Evolutionary conservation across 2,113 vertebrate species (phyloP), one percentile per base, ranked within the genome.

Genomic region (Cephalopholis sonnerati): DNA sequence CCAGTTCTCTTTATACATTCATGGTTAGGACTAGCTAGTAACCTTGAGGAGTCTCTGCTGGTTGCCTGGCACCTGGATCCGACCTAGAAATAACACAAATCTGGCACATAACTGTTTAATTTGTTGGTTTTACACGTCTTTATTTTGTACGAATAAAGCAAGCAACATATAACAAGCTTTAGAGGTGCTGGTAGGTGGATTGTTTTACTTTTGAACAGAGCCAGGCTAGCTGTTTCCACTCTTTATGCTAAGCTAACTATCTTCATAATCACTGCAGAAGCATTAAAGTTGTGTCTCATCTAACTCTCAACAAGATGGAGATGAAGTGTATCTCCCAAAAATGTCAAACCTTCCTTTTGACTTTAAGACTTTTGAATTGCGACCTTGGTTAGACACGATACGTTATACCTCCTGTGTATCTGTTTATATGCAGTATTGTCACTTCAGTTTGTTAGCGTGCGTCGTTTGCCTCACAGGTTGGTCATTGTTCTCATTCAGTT

Each of bases 351-450:
- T 67, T 58, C 59, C 7, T 61, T 74, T 58, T 25, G 27, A 67
- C 29, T 66, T 27, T 2, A 22, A 58, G 27, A 27, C 5, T 58
- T 77, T 67, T n/a, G 61, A 36, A 24, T 51, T 1, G 2, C 46
- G 41, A 16, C 13, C 39, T 8, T 57, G 25, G 32, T 62, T 9
- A 2, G 25, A 77, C 53, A 29, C 20, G 1, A 2, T 25, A 22
- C 18, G 12, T 81, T 20, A 9, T 53, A 74, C 66, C 69, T 80
- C 65, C 55, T 22, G 25, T 74, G 51, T 77, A 7, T 68, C 63
- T 1, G 62, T 79, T 62, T 46, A 61, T 48, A 66, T 79, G 62
- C 76, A 61, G 65, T 81, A 27, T 74, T 81, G 55, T 74, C 50
- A 27, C 22, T 50, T 50, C 48, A 48, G 32, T 62, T 22, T 24